Base-by-base conservation (phyloP, 1,140 invertebrate genomes). In the Zaprionus tsacasi region DNA sequence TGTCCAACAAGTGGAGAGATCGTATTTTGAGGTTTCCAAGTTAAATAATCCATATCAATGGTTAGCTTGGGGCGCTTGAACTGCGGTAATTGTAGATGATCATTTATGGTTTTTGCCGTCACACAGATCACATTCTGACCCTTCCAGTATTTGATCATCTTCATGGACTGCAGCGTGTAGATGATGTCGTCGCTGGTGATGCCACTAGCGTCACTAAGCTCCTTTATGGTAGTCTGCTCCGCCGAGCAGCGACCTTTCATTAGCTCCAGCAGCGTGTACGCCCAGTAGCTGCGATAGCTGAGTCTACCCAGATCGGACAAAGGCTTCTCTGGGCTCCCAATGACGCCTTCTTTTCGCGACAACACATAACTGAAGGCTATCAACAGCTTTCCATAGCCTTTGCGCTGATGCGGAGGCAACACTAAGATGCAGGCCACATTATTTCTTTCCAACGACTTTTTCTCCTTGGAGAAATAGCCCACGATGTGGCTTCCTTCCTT, bases 401-500 rank as follows among this genome's bases (percentile, higher is more conserved):
- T 99, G 71, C 99, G 94, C 93, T 99, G 99, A 93, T 97, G 99
- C 38, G 99, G 99, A 12, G 99, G 99, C 68, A 99, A 91, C 11
- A 98, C 99, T 48, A 99, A 93, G 90, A 99, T 99, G 93, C 99
- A 99, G 10, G 99, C 98, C 13, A 99, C 97, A 94, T 99, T 99
- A 82, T 99, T 99, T 2, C 97, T 98, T 94, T 99, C 98, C 0
- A 97, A 97, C 13, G 98, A 99, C 93, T 99, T 97, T 93, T 99
- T 99, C 93, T 99, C 98, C 95, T 99, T 99, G 21, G 98, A 99
- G 93, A 99, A 99, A 93, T 99, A 99, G 27, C 99, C 99, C 71
- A 99, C 98, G 78, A 99, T 94, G 93, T 99, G 98, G 17, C 97
- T 97, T 36, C 98, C 98, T 75, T 98, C 95, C 92, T 97, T 96